Base-by-base conservation (phyloP, 1,140 invertebrate genomes). In the Papilio dardanus region DNA sequence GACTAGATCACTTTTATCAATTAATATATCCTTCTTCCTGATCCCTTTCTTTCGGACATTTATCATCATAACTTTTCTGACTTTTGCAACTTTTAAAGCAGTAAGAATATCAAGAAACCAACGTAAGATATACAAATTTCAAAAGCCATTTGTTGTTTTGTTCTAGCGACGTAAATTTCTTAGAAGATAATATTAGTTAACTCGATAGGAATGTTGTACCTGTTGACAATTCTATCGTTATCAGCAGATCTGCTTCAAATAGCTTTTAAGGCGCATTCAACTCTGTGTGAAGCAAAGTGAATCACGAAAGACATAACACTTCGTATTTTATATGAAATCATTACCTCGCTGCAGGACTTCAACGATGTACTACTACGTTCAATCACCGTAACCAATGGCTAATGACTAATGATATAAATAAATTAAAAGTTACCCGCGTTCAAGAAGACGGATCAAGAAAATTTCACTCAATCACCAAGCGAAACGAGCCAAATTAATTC, bases 291-390 rank as follows among this genome's bases (percentile, higher is more conserved):
- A 5, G 30, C 31, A 50, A 31, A 31, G 16, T 73, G 71, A 73
- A 73, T 73, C 71, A 73, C 58, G 31, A 73, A 19, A 73, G 16
- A 58, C 46, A 46, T 35, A 73, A 62, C 24, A 62, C 24, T 24
- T 73, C 46, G n/a, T 73, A 24, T 50, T 37, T 35, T 37, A 12
- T 8, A 37, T 50, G 19, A 21, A 50, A 50, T 50, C 46, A 21
- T 19, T 19, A 21, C 10, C 19, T 24, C 46, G 7, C 19, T 50
- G 5, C 1, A 50, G n/a, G 5, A 50, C 54, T 62, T 62, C 54
- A 21, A 28, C 3, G 7, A 62, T 28, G n/a, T 1, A 19, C 35
- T 37, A 37, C 14, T 37, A 19, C 19, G 42, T 19, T 28, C 24
- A 62, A 62, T 62, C 50, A 12, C 14, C 35, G 10, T 37, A 37